Evolutionary conservation across 64 coral and sea anemone genomes (phyloP).

Genomic region (Stylophora pistillata): DNA sequence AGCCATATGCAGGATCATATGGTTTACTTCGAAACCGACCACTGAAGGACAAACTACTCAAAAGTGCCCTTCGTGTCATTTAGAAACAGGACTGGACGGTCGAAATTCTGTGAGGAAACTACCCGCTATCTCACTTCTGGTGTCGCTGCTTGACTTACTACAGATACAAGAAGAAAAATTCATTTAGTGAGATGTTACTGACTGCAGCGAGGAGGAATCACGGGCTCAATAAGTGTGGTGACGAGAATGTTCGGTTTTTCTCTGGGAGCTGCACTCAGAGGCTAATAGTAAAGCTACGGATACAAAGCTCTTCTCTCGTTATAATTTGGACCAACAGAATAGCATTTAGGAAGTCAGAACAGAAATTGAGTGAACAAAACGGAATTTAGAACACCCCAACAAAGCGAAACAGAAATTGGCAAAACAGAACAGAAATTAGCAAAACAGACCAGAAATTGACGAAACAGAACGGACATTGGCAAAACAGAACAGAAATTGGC

Average conservation of each 20-base stretch:
- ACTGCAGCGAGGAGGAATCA: constrained; percentile 7
- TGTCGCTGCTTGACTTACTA: constrained; percentile 56
- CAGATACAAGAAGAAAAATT: constrained; percentile 37
- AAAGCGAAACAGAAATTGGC: too few relatives aligned
- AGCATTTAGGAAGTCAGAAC: too few relatives aligned
- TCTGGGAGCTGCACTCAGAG: constrained; percentile 64
- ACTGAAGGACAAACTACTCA: neutral
- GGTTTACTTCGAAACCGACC: constrained; percentile 43
- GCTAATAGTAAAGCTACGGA: constrained; percentile 50
- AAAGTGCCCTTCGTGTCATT: constrained; percentile 55
- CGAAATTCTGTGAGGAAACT: constrained; percentile 29
- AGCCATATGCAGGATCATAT: too few relatives aligned
- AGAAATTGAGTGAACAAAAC: too few relatives aligned
- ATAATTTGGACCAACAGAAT: too few relatives aligned
- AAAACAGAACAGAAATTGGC: too few relatives aligned
- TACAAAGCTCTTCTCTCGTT: constrained; percentile 46
- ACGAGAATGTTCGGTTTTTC: constrained; percentile 61
- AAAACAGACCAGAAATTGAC: too few relatives aligned
- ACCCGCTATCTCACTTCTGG: constrained; percentile 45
- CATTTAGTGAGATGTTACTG: constrained; percentile 63
- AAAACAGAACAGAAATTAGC: too few relatives aligned
- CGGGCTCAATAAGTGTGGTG: constrained; percentile 45
- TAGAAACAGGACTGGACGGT: constrained; percentile 29
- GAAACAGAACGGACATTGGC: too few relatives aligned
- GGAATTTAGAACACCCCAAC: too few relatives aligned